Conservation (phyloP, 2,888 invertebrate genomes). For the Xylocampa areola region DNA sequence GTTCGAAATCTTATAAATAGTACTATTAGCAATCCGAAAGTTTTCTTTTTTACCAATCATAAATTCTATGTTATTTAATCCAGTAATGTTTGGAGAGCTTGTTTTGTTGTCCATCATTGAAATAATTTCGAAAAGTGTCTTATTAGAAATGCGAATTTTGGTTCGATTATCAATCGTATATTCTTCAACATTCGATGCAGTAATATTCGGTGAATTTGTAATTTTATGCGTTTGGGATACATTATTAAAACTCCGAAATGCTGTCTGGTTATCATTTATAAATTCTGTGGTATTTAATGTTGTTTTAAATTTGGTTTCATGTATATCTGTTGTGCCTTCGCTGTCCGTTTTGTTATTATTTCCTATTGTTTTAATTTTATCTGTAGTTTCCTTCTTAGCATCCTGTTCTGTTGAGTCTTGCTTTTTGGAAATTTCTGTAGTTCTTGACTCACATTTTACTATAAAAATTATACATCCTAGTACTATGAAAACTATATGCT, state of each 20-base stretch:
- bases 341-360: background rate
- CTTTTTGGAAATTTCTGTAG: background rate
- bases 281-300: conserved; percentile 12
- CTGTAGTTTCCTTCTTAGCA: background rate
- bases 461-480: background rate
- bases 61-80: background rate
- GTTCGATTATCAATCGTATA: background rate
- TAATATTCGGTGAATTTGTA: no score
- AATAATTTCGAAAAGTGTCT: background rate
- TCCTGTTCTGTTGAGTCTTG: background rate
- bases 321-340: background rate
- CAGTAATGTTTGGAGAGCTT: background rate
- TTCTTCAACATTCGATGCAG: conserved; percentile 8
- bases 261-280: background rate
- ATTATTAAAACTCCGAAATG: background rate
- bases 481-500: background rate
- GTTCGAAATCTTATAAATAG: no score
- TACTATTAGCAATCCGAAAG: no score
- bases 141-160: no score
- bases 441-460: background rate
- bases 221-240: no score
- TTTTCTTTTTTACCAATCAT: no score
- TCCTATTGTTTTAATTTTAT: conserved; percentile 2
- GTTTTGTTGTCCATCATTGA: background rate
- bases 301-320: background rate